Evolutionary conservation across 2,888 invertebrate genomes (phyloP), one percentile per base, ranked within the genome.

Genomic region (Apomyelois bistriatella): DNA sequence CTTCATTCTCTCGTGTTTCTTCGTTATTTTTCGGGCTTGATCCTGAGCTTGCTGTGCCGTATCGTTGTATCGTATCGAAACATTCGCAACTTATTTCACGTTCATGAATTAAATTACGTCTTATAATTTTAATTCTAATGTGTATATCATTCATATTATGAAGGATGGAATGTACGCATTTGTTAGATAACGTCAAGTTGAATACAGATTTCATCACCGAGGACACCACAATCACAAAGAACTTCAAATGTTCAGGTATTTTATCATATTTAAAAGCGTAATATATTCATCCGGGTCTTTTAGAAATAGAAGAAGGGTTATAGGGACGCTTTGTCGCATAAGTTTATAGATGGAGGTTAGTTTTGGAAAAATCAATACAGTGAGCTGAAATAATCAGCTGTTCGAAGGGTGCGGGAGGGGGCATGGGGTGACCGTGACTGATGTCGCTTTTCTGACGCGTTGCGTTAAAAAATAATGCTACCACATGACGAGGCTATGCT

Each of bases 151-250:
- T 59, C 57, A 60, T 72, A 77, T 68, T 75, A 88, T 88, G 87
- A 90, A 91, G 77, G 79, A 94, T 94, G 94, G 93, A 94, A 91
- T 94, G 94, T 85, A 91, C 93, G 75, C 94, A 94, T 90, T 91
- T 94, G 74, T 90, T 89, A 82, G 92, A 92, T 85, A 92, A 93
- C 89, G 92, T 93, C 78, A 92, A 92, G 80, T 84, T 91, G 79
- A 85, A 88, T 69, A 81, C 77, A 72, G 84, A 87, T 77, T 80
- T 87, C 74, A 82, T 84, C 75, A 70, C 75, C 72, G 83, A 89
- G 74, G 89, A 90, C 75, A 81, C 77, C 67, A 79, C 82, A 76
- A 86, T 87, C 86, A 91, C 92, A 90, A 92, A 93, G 93, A 92
- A 92, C 84, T 85, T 89, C 82, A 85, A 87, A 82, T 93, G 93